phyloP scores from a whole-genome alignment of 2,113 vertebrate genomes.

The Seriola aureovittata region DNA sequence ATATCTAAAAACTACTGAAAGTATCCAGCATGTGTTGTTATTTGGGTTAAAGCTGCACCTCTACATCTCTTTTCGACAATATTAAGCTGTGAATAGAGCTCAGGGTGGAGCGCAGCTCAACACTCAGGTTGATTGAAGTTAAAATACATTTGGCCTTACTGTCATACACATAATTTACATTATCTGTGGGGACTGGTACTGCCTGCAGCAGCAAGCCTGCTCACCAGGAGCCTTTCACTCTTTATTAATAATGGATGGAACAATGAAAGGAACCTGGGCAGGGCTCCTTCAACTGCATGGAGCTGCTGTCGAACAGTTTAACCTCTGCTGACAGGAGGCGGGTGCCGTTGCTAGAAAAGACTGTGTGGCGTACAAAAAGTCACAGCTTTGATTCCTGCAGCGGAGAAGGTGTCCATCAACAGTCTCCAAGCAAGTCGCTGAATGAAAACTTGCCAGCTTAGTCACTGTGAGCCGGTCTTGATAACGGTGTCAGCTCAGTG shows the following conservation, averaged over 20 bases:
- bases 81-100: background rate
- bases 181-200: slow-evolving; percentile 45
- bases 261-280: slow-evolving; percentile 59
- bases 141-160: slow-evolving; percentile 41
- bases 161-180: slow-evolving; percentile 48
- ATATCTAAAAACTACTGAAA: background rate
- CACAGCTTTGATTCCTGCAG: slow-evolving; percentile 39
- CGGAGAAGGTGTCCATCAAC: slow-evolving; percentile 38
- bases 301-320: slow-evolving; percentile 64
- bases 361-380: slow-evolving; percentile 3
- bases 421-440: background rate
- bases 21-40: background rate
- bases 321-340: slow-evolving; percentile 53
- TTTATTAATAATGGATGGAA: slow-evolving; percentile 68
- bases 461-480: background rate
- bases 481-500: slow-evolving; percentile 30
- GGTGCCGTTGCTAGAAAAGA: slow-evolving; percentile 36
- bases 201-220: slow-evolving; percentile 36
- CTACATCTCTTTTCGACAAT: background rate
- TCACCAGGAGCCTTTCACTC: slow-evolving; percentile 53
- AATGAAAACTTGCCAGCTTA: slow-evolving; percentile 16
- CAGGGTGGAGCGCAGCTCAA: background rate
- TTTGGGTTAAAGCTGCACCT: background rate
- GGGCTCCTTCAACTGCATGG: slow-evolving; percentile 17
- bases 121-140: slow-evolving; percentile 12